phyloP scores from a whole-genome alignment of 2,888 invertebrate genomes.

The Monopis laevigella region DNA sequence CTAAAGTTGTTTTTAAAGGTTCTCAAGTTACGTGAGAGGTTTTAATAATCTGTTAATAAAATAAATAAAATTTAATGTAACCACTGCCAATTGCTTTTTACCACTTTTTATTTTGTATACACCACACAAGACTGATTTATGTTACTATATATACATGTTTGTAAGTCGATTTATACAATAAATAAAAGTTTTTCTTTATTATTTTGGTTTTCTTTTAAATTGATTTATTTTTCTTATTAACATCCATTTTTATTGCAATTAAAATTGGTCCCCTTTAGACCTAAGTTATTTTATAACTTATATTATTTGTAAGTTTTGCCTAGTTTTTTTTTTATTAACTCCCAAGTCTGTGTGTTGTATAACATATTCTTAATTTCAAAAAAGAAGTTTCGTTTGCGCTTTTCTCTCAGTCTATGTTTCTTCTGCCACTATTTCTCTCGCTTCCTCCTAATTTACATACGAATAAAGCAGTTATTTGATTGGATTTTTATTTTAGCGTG shows the following conservation, averaged over 20 bases:
- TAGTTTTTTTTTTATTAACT: conserved; percentile 17
- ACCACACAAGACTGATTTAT: conserved; percentile 62
- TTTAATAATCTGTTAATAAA: not conserved
- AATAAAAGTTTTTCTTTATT: conserved; percentile 58
- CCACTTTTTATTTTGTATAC: conserved; percentile 31
- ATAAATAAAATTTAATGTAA: not conserved
- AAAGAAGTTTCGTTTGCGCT: not conserved
- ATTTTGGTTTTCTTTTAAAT: conserved; percentile 48
- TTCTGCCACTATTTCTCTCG: not conserved
- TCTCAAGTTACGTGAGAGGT: conserved; percentile 6
- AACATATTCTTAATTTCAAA: conserved; percentile 22
- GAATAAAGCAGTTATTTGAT: conserved; percentile 22
- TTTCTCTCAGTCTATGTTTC: conserved; percentile 9
- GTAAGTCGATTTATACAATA: conserved; percentile 61
- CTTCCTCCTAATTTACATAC: not conserved
- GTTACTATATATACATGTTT: conserved; percentile 36
- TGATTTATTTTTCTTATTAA: conserved; percentile 13
- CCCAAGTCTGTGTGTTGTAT: conserved; percentile 57
- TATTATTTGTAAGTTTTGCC: conserved; percentile 15
- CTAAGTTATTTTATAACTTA: conserved; percentile 21
- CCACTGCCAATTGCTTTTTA: conserved; percentile 11
- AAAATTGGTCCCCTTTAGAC: no score
- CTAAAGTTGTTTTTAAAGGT: not conserved
- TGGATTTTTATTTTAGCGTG: conserved; percentile 57
- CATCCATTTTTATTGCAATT: no score